Base-by-base conservation (phyloP, 2,113 vertebrate genomes). In the Morone chrysops region DNA sequence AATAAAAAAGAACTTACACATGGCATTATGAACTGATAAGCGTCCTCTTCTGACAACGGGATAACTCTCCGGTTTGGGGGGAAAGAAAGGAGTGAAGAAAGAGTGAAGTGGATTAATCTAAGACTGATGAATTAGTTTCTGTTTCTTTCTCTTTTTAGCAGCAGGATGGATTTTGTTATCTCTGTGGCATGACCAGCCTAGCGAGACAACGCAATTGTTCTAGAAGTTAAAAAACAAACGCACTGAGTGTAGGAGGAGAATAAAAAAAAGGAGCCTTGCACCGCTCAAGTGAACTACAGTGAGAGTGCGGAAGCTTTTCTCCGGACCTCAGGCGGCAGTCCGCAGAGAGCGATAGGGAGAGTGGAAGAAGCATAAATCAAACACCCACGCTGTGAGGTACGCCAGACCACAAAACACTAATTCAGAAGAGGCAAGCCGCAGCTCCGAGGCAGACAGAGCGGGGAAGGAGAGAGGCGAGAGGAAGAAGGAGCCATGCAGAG, bases 401-500 rank as follows among this genome's bases (percentile, higher is more conserved):
- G 71, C 50, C 67, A 70, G 10, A 73, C 78, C 82, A 83, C 84
- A 47, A 75, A 68, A 84, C 81, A 56, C 38, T 61, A 56, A 72
- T 75, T 84, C 79, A 85, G 54, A 57, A 53, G 53, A 88, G 72
- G 76, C 62, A 13, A 68, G 59, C 77, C 54, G 48, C 80, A 63
- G 79, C 82, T 76, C 62, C 57, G 61, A 74, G 68, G 72, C 47
- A 80, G 69, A 75, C 72, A 57, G 76, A 71, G 48, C 48, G 31
- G 56, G 22, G 20, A 75, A 70, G 61, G 36, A 75, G 82, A 70
- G 80, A 86, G 63, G 36, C 6, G 61, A 80, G 60, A 69, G 75
- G 67, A 77, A 77, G 75, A 73, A 70, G 86, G 91, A 95, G 93
- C 90, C 89, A 95, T 95, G 95, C 92, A 89, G 87, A 89, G 92